A percentile compares a stretch with the other conserved stretches of the same genome.
phyloP scores from a whole-genome alignment of 2,797 vertebrate genomes.

The Falco columbarius region DNA sequence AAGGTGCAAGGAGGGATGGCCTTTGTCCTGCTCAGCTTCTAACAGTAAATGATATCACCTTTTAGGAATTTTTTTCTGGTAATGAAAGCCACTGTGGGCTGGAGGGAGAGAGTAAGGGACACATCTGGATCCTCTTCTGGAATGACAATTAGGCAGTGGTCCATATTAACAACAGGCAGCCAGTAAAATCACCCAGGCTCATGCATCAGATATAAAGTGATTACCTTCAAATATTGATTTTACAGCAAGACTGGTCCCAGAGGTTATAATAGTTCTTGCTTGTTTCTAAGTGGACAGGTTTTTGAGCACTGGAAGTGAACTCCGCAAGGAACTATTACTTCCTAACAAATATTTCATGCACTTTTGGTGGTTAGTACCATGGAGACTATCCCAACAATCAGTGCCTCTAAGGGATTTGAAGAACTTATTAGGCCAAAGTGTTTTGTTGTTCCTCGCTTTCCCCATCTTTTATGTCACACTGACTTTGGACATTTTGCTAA shows the following conservation, averaged over 20 bases:
- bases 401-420: slow-evolving; percentile 11
- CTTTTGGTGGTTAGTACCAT: slow-evolving; percentile 45
- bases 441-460: slow-evolving; percentile 17
- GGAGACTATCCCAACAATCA: slow-evolving; percentile 48
- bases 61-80: slow-evolving; percentile 56
- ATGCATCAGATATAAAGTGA: slow-evolving; percentile 54
- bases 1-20: neutral
- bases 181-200: slow-evolving; percentile 42
- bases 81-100: slow-evolving; percentile 42
- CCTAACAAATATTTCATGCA: slow-evolving; percentile 30
- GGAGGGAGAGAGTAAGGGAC: slow-evolving; percentile 34
- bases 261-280: slow-evolving; percentile 40
- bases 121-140: slow-evolving; percentile 71
- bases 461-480: slow-evolving; percentile 39
- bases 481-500: slow-evolving; percentile 52
- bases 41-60: slow-evolving; percentile 55
- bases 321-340: slow-evolving; percentile 43
- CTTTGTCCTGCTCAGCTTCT: slow-evolving; percentile 34
- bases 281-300: slow-evolving; percentile 47
- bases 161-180: slow-evolving; percentile 59
- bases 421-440: slow-evolving; percentile 20
- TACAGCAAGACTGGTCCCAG: slow-evolving; percentile 37
- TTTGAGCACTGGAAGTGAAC: slow-evolving; percentile 46
- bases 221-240: slow-evolving; percentile 66
- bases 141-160: slow-evolving; percentile 66